These are phyloP conservation scores for Orientallactaga sibirica DNA, from an alignment of 2,797 vertebrate genomes.

Conservation along the genomic window DNA sequence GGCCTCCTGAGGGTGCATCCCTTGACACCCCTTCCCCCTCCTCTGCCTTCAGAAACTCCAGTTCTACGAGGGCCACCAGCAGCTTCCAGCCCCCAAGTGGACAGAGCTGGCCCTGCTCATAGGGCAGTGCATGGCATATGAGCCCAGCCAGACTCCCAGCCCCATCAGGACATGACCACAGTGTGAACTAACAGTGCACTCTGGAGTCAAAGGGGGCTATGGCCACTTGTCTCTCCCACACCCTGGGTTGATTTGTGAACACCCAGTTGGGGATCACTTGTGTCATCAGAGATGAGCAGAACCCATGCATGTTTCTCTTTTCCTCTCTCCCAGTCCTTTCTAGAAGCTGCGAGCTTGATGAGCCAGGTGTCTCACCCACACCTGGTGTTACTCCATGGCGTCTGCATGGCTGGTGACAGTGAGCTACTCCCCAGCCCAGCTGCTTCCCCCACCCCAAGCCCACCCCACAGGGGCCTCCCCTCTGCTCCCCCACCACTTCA, in stretches of 20 bases:
- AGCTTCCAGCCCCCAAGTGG: slow-evolving; percentile 93
- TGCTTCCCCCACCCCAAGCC: no score
- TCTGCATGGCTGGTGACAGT: slow-evolving; percentile 94
- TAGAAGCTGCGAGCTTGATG: slow-evolving; percentile 97
- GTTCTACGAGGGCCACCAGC: slow-evolving; percentile 90
- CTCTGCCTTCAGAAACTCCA: slow-evolving; percentile 89
- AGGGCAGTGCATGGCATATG: slow-evolving; percentile 94
- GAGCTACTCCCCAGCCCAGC: slow-evolving; percentile 78
- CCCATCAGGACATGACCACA: no score
- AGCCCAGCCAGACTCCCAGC: slow-evolving; percentile 77
- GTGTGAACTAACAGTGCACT: background rate
- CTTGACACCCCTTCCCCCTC: background rate
- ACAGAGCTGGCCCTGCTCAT: slow-evolving; percentile 93
- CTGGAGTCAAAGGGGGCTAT: background rate
- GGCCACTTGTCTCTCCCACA: no score
- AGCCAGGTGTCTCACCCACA: slow-evolving; percentile 96
- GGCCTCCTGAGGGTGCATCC: rapidly evolving
- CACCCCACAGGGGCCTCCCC: rapidly evolving
- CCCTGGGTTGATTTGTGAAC: no score
- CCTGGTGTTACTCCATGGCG: slow-evolving; percentile 94
- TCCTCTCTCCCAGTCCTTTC: slow-evolving; percentile 91
- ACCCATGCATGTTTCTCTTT: rapidly evolving
- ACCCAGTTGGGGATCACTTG: background rate
- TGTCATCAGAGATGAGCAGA: background rate
- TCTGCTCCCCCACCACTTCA: background rate